phyloP scores from a whole-genome alignment of 2,113 vertebrate genomes.

The Poicephalus meyeri region DNA sequence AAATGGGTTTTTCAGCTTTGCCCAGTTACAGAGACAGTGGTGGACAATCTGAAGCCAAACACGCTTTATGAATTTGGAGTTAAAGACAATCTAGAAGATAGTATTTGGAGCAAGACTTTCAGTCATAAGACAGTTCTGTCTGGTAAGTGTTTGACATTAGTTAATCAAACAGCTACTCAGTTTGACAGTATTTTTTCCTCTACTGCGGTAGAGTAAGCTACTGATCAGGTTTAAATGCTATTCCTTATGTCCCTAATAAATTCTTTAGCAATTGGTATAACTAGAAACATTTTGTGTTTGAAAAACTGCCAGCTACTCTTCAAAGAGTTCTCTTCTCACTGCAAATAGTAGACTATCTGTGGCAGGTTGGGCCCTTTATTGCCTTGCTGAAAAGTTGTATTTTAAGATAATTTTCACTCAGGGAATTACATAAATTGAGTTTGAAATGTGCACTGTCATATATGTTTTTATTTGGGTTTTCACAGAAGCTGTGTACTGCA shows the following conservation, averaged over 20 bases:
- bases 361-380: not conserved
- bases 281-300: not conserved
- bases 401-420: not conserved
- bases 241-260: not conserved
- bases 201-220: not conserved
- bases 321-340: not conserved
- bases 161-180: not conserved
- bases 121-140: slow-evolving; percentile 83
- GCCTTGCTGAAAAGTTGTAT: not conserved
- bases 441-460: not conserved
- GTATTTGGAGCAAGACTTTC: slow-evolving; percentile 88
- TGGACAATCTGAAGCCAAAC: slow-evolving; percentile 91
- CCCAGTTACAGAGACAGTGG: slow-evolving; percentile 89
- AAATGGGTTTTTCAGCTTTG: slow-evolving; percentile 95
- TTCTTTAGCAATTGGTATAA: not conserved
- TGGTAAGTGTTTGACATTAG: slow-evolving; percentile 71
- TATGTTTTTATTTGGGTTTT: not conserved
- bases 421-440: not conserved
- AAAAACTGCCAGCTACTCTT: not conserved
- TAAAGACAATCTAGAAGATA: slow-evolving; percentile 82
- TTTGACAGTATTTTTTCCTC: not conserved
- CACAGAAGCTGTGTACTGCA: not conserved
- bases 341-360: not conserved
- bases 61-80: slow-evolving; percentile 92
- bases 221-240: not conserved